Evolutionary conservation across 2,888 invertebrate species (phyloP).

Genomic region (Choreutis nemorana): DNA sequence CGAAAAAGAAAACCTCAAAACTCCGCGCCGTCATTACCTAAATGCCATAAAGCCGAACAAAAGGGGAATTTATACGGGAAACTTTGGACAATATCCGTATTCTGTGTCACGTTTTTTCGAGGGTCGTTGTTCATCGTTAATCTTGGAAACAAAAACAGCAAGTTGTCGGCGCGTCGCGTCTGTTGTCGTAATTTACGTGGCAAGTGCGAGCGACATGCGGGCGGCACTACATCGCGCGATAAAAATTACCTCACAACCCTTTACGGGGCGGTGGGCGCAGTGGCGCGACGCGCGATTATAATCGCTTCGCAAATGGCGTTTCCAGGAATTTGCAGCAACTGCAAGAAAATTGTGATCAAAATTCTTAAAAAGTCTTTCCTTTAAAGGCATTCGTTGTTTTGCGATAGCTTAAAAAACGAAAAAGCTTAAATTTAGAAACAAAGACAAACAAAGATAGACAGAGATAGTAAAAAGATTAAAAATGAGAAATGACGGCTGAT

Average conservation of each 20-base stretch:
- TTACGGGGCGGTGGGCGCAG: no score
- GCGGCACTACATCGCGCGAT: slow-evolving; percentile 18
- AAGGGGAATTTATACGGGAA: slow-evolving; percentile 50
- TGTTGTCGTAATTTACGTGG: slow-evolving; percentile 45
- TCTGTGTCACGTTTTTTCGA: slow-evolving; percentile 57
- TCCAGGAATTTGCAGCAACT: no score
- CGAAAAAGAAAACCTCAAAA: neutral
- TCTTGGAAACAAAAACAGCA: slow-evolving; percentile 62
- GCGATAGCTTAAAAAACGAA: no score
- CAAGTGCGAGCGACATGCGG: slow-evolving; percentile 53
- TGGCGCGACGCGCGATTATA: no score
- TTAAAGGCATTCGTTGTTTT: no score
- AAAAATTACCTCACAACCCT: slow-evolving; percentile 9
- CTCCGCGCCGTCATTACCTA: slow-evolving; percentile 31
- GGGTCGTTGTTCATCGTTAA: slow-evolving; percentile 60
- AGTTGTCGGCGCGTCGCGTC: slow-evolving; percentile 45
- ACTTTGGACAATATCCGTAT: slow-evolving; percentile 53
- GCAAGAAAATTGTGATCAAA: no score
- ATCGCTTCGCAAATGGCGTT: no score
- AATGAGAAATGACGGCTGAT: no score
- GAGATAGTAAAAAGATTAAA: no score
- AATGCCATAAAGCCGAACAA: slow-evolving; percentile 41
- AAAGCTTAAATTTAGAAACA: no score
- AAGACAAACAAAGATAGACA: no score
- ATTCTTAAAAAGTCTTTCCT: no score